A percentile compares a stretch with the other conserved stretches of the same genome.
These are phyloP conservation scores for Tanytarsus gracilentus DNA, from an alignment of 2,888 invertebrate species.

Conservation along the genomic window DNA sequence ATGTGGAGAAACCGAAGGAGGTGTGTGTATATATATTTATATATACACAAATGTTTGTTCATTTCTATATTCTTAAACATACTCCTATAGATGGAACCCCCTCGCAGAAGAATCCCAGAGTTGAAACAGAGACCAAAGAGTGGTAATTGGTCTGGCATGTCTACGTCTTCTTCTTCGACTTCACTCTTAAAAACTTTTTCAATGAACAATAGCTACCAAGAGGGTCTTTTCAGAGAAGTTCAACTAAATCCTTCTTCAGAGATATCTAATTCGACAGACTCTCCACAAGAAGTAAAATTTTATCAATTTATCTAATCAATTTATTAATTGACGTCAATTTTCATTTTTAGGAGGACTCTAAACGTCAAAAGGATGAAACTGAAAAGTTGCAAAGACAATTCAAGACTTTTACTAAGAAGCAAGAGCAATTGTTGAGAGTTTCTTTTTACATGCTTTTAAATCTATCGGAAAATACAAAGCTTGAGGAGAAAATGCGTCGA, in stretches of 20 bases:
- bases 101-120: constrained; percentile 61
- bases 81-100: constrained; percentile 48
- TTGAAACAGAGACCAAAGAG: constrained; percentile 65
- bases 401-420: constrained; percentile 76
- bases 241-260: constrained; percentile 29
- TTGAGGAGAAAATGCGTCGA: constrained; percentile 95
- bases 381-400: constrained; percentile 70
- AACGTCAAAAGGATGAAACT: constrained; percentile 57
- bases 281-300: too few species aligned
- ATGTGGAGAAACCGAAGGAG: constrained; percentile 44
- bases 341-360: constrained; percentile 41
- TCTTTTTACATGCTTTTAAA: constrained; percentile 89
- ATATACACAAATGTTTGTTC: not conserved
- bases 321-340: too few species aligned
- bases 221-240: constrained; percentile 46
- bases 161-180: constrained; percentile 33
- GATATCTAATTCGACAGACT: constrained; percentile 36
- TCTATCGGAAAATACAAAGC: constrained; percentile 88
- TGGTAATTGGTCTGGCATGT: constrained; percentile 55
- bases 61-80: not conserved
- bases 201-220: constrained; percentile 61
- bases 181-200: constrained; percentile 50
- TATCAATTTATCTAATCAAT: too few species aligned
- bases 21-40: constrained; percentile 32
- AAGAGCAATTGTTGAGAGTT: constrained; percentile 84